phyloP scores from a whole-genome alignment of 1,140 invertebrate genomes.

The Mercenaria mercenaria region DNA sequence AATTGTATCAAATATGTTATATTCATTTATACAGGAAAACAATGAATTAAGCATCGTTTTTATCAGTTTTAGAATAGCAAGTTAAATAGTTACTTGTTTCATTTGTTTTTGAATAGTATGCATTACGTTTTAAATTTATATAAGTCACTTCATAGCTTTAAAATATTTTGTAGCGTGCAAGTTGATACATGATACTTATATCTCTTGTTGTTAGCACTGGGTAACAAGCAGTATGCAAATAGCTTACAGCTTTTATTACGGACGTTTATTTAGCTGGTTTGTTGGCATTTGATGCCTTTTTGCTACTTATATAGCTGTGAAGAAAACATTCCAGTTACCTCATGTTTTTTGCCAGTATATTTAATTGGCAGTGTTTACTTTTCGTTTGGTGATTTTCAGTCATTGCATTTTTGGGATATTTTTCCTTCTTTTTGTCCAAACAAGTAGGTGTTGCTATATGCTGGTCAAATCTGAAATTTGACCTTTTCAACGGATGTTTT shows the following conservation, averaged over 20 bases:
- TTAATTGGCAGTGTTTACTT: not conserved
- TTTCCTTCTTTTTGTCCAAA: too few relatives aligned
- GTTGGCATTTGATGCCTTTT: not conserved
- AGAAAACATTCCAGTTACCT: slow-evolving; percentile 28
- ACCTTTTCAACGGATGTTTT: too few relatives aligned
- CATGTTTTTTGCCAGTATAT: not conserved
- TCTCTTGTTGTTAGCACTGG: not conserved
- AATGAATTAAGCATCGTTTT: not conserved
- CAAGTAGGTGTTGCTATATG: too few relatives aligned
- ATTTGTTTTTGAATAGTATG: not conserved
- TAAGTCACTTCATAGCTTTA: not conserved
- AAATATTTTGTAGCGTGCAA: not conserved
- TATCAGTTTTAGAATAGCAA: not conserved
- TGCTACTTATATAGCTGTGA: not conserved
- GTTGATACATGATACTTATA: not conserved
- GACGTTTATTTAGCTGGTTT: not conserved
- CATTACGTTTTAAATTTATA: not conserved
- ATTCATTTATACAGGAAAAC: not conserved
- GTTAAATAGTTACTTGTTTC: not conserved
- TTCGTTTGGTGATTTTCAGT: not conserved
- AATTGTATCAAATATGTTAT: not conserved
- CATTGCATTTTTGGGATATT: not conserved
- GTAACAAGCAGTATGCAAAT: not conserved
- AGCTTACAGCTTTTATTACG: not conserved
- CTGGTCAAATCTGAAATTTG: too few relatives aligned